Conservation (phyloP, 2,113 vertebrate species). For the Uropsilus gracilis region DNA sequence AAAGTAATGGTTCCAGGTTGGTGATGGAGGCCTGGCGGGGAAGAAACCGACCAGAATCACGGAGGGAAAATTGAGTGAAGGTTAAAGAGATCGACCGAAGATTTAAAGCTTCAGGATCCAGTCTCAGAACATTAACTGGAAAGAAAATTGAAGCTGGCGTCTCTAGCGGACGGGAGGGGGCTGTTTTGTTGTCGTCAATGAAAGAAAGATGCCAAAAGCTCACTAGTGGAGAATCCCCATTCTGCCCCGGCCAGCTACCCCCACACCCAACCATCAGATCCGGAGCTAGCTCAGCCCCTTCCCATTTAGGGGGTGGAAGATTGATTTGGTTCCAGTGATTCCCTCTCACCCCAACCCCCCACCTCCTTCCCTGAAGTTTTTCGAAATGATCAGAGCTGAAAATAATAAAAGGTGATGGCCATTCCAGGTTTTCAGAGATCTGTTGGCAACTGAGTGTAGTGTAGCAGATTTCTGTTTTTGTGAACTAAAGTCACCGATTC, state of each 20-base stretch:
- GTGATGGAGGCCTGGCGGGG: background rate
- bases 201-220: background rate
- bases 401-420: background rate
- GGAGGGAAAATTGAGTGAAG: background rate
- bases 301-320: background rate
- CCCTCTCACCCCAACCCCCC: too few species aligned
- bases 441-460: background rate
- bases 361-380: background rate
- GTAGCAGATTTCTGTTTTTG: background rate
- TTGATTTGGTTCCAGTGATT: background rate
- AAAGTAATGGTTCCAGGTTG: background rate
- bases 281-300: background rate
- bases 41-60: background rate
- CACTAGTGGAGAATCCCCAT: background rate
- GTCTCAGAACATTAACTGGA: background rate
- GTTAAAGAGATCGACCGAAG: background rate
- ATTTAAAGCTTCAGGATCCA: background rate
- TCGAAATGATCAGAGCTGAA: background rate
- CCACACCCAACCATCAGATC: background rate
- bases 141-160: background rate
- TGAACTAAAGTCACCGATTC: background rate
- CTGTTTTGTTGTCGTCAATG: conserved; percentile 53
- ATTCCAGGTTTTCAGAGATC: conserved; percentile 12
- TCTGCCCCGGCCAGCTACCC: background rate
- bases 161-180: background rate